Evolutionary conservation across 2,888 invertebrate species (phyloP), one percentile per base, ranked within the genome.

Genomic region (Agonopterix heracliana): DNA sequence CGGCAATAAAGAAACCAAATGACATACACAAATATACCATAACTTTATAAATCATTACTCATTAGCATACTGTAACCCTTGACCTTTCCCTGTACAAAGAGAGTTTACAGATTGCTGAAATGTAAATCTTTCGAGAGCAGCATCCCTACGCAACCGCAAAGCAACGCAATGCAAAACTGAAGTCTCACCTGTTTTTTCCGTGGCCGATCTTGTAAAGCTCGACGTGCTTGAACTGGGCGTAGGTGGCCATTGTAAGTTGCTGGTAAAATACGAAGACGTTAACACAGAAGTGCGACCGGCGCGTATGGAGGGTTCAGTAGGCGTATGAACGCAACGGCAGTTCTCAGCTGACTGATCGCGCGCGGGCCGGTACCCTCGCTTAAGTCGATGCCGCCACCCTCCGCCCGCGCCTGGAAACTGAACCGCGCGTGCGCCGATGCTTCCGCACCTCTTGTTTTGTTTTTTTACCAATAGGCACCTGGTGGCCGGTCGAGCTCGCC

Each of bases 201-300:
- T 94, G 95, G 82, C 96, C 96, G 81, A 96, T 94, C 89, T 96
- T 96, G 92, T 96, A 96, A 71, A 97, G 93, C 90, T 96, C 96
- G 85, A 97, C 94, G 90, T 96, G 96, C 90, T 96, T 95, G 91
- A 96, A 96, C 65, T 95, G 93, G 78, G 96, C 95, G 91, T 96
- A 96, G 79, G 96, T 95, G 81, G 96, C 96, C 96, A 96, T 95
- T 71, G 70, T 73, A 52, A 57, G 42, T 59, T 51, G 51, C 44
- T 49, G 50, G 54, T 41, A 47, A 53, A 54, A 56, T 54, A 58
- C 55, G 60, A 48, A 52, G 59, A 50, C 46, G 49, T 59, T 60
- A 58, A 63, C 64, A 67, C 63, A 56, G 47, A 51, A 61, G 57
- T 59, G 64, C 54, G 57, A 51, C 53, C 57, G 59, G 58, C 59